Evolutionary conservation across 2,797 vertebrate species (phyloP).

Genomic region (Acanthopagrus latus): DNA sequence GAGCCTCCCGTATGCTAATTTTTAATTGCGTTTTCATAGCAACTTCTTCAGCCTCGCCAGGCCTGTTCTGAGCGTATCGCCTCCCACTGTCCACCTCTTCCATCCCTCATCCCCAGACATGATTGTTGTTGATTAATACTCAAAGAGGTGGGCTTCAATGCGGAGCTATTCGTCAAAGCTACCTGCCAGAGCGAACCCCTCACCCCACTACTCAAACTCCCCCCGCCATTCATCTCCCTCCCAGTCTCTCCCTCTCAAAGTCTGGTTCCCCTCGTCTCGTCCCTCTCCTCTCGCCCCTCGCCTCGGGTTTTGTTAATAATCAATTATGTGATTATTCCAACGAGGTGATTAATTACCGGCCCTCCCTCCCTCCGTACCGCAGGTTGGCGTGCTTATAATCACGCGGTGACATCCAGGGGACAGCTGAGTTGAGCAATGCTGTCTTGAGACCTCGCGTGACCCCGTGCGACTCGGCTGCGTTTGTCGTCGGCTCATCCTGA

Average conservation of each 20-base stretch:
- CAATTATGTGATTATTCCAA: constrained; percentile 83
- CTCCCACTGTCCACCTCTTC: constrained; percentile 57
- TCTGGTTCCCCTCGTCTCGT: constrained; percentile 49
- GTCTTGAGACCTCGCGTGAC: constrained; percentile 54
- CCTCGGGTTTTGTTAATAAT: constrained; percentile 81
- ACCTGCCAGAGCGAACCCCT: constrained; percentile 75
- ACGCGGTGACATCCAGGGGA: constrained; percentile 61
- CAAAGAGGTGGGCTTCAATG: constrained; percentile 75
- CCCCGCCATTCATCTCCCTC: constrained; percentile 66
- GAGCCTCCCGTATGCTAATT: constrained; percentile 52
- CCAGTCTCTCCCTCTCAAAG: constrained; percentile 61
- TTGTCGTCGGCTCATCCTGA: constrained; percentile 70
- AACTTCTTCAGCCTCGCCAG: constrained; percentile 49
- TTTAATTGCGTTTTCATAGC: constrained; percentile 61
- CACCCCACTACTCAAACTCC: constrained; percentile 67
- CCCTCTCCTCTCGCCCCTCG: constrained; percentile 69
- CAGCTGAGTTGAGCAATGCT: constrained; percentile 64
- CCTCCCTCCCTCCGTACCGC: constrained; percentile 32
- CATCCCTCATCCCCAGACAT: constrained; percentile 72
- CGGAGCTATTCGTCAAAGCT: constrained; percentile 81
- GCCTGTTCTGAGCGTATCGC: constrained; percentile 44
- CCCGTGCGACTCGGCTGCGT: constrained; percentile 54
- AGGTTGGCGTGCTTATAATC: constrained; percentile 63
- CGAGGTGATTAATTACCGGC: constrained; percentile 79
- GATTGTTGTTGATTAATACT: constrained; percentile 83